Conservation (phyloP, 2,113 vertebrate genomes). For the Pangasianodon gigas region DNA sequence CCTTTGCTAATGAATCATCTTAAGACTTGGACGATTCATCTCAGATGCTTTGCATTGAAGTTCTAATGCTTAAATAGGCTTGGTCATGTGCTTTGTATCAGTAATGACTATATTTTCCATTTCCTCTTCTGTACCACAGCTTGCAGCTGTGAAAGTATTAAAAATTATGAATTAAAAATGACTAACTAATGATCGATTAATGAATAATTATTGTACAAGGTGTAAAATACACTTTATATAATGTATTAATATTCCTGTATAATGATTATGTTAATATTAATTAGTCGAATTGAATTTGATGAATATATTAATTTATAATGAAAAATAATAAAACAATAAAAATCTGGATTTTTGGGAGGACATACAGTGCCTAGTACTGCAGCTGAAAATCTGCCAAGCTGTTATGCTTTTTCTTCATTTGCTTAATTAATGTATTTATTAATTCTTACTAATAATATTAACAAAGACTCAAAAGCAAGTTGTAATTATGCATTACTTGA, state of each 20-base stretch:
- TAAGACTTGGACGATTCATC: not conserved
- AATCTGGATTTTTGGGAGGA: not conserved
- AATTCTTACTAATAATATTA: not conserved
- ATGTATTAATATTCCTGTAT: not conserved
- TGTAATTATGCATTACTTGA: too few relatives aligned
- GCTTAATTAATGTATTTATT: not conserved
- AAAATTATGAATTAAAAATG: not conserved
- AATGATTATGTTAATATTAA: not conserved
- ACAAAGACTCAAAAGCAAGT: not conserved
- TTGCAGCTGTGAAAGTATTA: not conserved
- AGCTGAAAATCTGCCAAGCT: not conserved
- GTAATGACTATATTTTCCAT: not conserved
- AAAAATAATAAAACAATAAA: not conserved
- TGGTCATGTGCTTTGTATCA: not conserved
- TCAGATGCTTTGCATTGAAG: constrained; percentile 5
- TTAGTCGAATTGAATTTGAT: not conserved
- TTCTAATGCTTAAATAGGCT: not conserved
- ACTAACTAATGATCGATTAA: not conserved
- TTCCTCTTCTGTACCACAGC: not conserved
- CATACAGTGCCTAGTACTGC: not conserved
- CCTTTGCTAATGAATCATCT: constrained; percentile 30
- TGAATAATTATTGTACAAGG: not conserved
- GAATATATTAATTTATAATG: not conserved
- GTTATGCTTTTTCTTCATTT: not conserved
- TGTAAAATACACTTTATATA: too few relatives aligned